These are phyloP conservation scores for Orthosia gracilis DNA, from an alignment of 2,888 invertebrate species.

Conservation along the genomic window DNA sequence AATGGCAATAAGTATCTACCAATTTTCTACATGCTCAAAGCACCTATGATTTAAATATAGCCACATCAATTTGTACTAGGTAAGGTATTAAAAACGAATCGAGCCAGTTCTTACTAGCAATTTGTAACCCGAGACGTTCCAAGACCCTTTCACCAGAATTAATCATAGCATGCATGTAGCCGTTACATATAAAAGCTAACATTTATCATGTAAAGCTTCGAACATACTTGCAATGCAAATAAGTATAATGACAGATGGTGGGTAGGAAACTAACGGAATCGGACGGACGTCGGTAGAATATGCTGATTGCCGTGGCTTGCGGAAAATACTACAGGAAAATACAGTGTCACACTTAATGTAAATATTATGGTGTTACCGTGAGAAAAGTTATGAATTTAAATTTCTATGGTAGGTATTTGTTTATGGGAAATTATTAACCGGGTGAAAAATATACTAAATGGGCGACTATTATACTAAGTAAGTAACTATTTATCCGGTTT, in stretches of 20 bases:
- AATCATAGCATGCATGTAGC: conserved; percentile 20
- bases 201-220: conserved; percentile 28
- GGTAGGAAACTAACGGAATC: conserved; percentile 51
- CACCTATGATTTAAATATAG: neutral
- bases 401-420: conserved; percentile 3
- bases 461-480: too few relatives aligned
- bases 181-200: conserved; percentile 36
- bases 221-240: conserved; percentile 45
- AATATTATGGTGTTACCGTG: conserved; percentile 48
- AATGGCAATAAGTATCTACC: neutral
- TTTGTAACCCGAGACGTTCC: conserved; percentile 11
- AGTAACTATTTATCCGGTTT: too few relatives aligned
- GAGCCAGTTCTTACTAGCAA: conserved; percentile 10
- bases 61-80: neutral
- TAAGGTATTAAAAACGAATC: conserved; percentile 37
- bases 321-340: conserved; percentile 47
- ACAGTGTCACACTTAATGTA: conserved; percentile 23
- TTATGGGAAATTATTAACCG: too few relatives aligned
- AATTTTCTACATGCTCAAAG: neutral
- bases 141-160: conserved; percentile 21
- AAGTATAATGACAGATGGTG: conserved; percentile 46
- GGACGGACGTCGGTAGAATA: conserved; percentile 23
- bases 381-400: conserved; percentile 30
- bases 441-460: too few relatives aligned
- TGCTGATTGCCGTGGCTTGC: conserved; percentile 33